Base-by-base conservation (phyloP, 35 echinoderm and acorn worm species). In the Acanthaster planci region DNA sequence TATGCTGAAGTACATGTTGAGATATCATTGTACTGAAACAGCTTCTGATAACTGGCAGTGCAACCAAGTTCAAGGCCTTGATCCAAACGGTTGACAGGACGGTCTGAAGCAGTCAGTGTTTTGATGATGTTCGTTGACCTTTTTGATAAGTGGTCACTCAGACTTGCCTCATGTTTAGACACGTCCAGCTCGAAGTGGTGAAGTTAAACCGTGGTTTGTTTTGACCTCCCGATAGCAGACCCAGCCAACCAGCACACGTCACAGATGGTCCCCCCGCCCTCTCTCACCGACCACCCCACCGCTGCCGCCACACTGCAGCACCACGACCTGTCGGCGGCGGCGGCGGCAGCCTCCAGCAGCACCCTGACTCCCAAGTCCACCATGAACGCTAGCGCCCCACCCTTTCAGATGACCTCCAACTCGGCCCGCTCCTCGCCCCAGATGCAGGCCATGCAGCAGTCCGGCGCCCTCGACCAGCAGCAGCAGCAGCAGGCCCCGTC, bases 351-450 rank as follows among this genome's bases (percentile, higher is more conserved):
- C 7, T 42, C 64, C 58, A n/a, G 44, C 51, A 90, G 84, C 47
- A 58, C 56, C 40, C 84, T 44, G 21, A 44, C 87, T 34, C 81
- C 84, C 5, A 97, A 97, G 56, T 97, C 94, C 34, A 92, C 90
- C 0, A 97, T 97, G 94, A 97, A 97, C 38, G 94, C 94, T 38
- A 87, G 90, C 26, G 94, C 94, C 29, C 90, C 90, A 10, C 90
- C 90, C 15, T 97, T 97, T 59, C 94, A 97, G 87, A 86, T 86
- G 84, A 86, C 83, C 54, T n/a, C n/a, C 42, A 92, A 78, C 58
- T 67, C 90, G 27, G 56, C 82, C 53, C 77, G 92, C 44, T 83
- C 92, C 1, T 94, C 92, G 27, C 92, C 92, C 38, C 90, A 92
- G 58, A 94, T 94, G 93, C 84, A 86, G 50, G 57, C 54, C 26